These are phyloP conservation scores for Ceratina calcarata DNA, from an alignment of 1,140 invertebrate species.

Conservation along the genomic window DNA sequence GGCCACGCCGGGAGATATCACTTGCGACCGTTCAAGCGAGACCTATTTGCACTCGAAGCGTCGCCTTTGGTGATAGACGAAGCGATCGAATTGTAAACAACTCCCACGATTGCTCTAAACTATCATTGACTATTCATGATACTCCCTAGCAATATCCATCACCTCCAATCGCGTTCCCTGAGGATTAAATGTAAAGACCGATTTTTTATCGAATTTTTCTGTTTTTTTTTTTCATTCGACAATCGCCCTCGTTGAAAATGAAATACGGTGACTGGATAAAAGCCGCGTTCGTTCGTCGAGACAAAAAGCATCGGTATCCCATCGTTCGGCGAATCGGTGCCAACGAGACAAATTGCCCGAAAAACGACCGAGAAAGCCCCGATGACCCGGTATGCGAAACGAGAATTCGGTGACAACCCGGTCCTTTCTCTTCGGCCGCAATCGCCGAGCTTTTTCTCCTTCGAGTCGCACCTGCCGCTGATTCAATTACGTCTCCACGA, in stretches of 20 bases:
- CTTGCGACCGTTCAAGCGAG: slow-evolving; percentile 5
- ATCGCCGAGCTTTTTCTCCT: slow-evolving; percentile 15
- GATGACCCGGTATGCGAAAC: slow-evolving; percentile 69
- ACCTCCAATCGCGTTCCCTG: background rate
- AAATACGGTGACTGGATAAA: slow-evolving; percentile 34
- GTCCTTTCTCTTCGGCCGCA: background rate
- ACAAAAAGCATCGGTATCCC: slow-evolving; percentile 29
- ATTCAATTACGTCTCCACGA: slow-evolving; percentile 13
- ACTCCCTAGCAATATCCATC: no score
- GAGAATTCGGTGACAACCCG: slow-evolving; percentile 61
- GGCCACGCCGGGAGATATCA: slow-evolving; percentile 17
- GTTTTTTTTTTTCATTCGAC: background rate
- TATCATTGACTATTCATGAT: no score
- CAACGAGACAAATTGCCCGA: slow-evolving; percentile 50
- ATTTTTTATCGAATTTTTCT: background rate
- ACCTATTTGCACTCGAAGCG: background rate
- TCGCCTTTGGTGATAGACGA: background rate
- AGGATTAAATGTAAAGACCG: background rate
- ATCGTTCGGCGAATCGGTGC: slow-evolving; percentile 39
- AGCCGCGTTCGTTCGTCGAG: background rate
- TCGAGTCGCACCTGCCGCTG: slow-evolving; percentile 32
- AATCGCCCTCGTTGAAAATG: background rate
- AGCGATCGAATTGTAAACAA: no score
- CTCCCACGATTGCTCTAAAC: no score
- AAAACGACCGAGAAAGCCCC: slow-evolving; percentile 46